Evolutionary conservation across 2,888 invertebrate genomes (phyloP).

Genomic region (Flexamia atlantica): DNA sequence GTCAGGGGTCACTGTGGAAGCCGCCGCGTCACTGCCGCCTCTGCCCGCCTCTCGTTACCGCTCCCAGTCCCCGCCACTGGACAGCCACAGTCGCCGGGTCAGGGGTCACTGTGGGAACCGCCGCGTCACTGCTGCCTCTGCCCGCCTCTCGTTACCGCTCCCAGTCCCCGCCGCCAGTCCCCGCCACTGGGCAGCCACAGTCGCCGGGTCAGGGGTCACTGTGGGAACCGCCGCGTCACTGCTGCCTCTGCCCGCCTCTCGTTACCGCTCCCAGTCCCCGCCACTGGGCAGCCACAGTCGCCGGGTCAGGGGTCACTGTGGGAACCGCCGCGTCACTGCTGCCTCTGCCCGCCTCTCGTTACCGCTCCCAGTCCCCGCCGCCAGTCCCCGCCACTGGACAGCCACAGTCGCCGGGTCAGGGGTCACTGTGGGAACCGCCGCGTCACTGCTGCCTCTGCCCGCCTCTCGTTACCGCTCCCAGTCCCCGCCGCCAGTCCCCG

Average conservation of each 20-base stretch:
- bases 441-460: neutral
- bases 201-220: neutral
- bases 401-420: neutral
- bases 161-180: no score
- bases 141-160: no score
- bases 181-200: constrained; percentile 16
- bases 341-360: neutral
- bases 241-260: neutral
- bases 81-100: neutral
- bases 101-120: constrained; percentile 24
- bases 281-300: constrained; percentile 3
- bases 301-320: neutral
- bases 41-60: neutral
- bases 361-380: no score
- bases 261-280: no score
- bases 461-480: no score
- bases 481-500: no score
- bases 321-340: neutral
- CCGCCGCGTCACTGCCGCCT: neutral
- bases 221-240: constrained; percentile 13
- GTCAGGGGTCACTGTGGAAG: constrained; percentile 11
- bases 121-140: neutral
- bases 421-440: constrained; percentile 18
- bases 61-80: no score
- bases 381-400: constrained; percentile 14